Base-by-base conservation (phyloP, 2,113 vertebrate species). In the Corydoras sp. region DNA sequence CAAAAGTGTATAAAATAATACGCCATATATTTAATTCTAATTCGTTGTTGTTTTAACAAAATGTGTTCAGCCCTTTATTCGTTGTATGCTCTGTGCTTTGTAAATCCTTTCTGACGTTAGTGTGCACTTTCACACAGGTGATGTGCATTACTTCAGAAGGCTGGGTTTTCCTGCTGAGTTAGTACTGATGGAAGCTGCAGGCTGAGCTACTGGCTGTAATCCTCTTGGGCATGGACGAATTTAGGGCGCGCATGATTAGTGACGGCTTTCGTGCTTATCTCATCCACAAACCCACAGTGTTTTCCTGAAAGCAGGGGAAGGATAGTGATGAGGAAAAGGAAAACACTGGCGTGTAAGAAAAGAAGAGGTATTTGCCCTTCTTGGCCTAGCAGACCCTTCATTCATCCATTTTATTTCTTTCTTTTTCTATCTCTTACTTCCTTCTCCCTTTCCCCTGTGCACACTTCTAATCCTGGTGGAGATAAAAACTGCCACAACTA, bases 241-340 rank as follows among this genome's bases (percentile, higher is more conserved):
- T 89, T 88, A 88, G 88, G 88, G 85, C 87, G 88, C 87, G 82
- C 81, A 82, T 83, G 87, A 88, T 90, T 89, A 89, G 87, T 83
- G 83, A 83, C 79, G 84, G 72, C 54, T 67, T 67, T 65, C 84
- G 78, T 65, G 80, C 86, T 89, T 86, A 88, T 88, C 75, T 67
- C 71, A 67, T 63, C 35, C 69, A 54, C 51, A 58, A 56, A 68
- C 62, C 43, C 63, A 80, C 69, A 68, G 48, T 12, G 29, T 13
- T 62, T 43, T 51, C 49, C 72, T 69, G 53, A 58, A 35, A 55
- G 60, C 67, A 76, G 18, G 31, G 9, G 15, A 32, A 53, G 51
- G 62, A 62, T 63, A 58, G 60, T 66, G 62, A 74, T 65, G 68
- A 62, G 58, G 48, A 32, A 56, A 64, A 50, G 73, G 30, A 30